Evolutionary conservation across 2,888 invertebrate genomes (phyloP), one percentile per base, ranked within the genome.

Genomic region (Tanytarsus gracilentus): DNA sequence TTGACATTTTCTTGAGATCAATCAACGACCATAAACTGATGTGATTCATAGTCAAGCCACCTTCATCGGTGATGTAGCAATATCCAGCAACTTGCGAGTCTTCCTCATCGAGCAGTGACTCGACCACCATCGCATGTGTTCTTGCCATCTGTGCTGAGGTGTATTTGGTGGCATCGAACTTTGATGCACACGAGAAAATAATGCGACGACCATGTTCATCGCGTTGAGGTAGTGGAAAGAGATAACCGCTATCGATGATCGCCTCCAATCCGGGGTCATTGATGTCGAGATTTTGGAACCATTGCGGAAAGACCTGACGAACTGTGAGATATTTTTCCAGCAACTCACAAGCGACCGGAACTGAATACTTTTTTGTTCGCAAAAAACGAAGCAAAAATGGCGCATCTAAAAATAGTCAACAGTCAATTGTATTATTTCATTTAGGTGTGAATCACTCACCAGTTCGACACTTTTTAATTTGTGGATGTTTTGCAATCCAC

Each of bases 311-410:
- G 67, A 90, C 77, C 70, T 90, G 88, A 5, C 93, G 78, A 64
- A 92, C 87, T 27, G 86, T 86, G 61, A 94, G 76, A 72, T 93
- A 94, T 52, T 88, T 81, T 71, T 93, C 91, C 64, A 94, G 73
- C 84, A 93, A 87, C 63, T 88, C 86, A 67, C 91, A 88, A 0
- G 93, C 86, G 70, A 86, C 81, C 0, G 88, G 87, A 18, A 93
- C 82, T 30, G 88, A 88, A 74, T 88, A 93, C 71, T 92, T 93
- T 73, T 90, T 89, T 44, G 88, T 88, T 36, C 92, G 80, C 11
- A 93, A 79, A 68, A 93, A 93, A 49, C 92, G 80, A 40, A 93
- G 76, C 14, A 92, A 77, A 69, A 94, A 93, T 6, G 85, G 80
- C 0, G 87, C 75, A 69, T 92, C 91, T 80, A 75, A 8, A 66